Conservation (phyloP, 2,113 vertebrate species). For the Peucedramus taeniatus region DNA sequence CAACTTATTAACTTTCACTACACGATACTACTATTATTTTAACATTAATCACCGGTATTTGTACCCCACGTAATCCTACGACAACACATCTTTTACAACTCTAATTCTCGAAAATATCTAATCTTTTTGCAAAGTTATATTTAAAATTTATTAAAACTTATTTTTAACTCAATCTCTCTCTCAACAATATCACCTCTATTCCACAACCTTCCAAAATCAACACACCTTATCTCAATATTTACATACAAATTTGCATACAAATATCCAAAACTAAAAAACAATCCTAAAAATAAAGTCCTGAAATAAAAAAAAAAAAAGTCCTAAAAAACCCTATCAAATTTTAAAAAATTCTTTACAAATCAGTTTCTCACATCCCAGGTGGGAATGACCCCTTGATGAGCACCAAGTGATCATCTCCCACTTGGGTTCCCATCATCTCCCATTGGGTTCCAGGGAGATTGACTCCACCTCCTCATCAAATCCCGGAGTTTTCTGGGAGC, state of each 20-base stretch:
- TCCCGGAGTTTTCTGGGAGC: too few species aligned
- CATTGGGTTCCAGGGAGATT: accelerated
- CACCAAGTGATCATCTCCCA: background rate
- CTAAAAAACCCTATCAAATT: background rate
- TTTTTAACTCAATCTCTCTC: background rate
- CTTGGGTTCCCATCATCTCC: background rate
- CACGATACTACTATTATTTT: background rate
- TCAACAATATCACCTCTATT: background rate
- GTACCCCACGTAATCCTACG: background rate
- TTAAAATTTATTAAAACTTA: background rate
- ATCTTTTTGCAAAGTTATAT: background rate
- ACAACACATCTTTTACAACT: background rate
- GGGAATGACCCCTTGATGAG: background rate
- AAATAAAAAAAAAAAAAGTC: background rate
- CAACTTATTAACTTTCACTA: background rate
- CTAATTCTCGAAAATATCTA: background rate
- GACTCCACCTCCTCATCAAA: background rate
- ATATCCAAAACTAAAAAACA: background rate
- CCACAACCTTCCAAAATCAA: background rate
- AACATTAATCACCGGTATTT: background rate
- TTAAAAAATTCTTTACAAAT: background rate
- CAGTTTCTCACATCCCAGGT: background rate
- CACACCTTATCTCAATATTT: background rate
- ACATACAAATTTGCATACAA: background rate
- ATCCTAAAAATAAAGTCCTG: background rate